Base-by-base conservation (phyloP, 2,797 vertebrate species). In the Lacerta agilis region DNA sequence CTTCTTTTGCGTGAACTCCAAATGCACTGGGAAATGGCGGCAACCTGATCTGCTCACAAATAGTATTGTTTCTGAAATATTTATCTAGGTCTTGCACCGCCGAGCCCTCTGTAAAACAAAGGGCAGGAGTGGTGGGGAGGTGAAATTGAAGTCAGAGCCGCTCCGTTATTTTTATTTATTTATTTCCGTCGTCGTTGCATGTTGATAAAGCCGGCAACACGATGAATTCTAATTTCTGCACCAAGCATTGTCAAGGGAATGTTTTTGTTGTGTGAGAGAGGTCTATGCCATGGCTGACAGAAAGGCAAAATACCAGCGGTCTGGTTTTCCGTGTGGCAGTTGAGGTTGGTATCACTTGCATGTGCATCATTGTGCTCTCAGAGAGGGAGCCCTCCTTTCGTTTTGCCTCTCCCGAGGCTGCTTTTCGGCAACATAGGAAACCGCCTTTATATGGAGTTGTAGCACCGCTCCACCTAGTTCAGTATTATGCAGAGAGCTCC, bases 11-110 rank as follows among this genome's bases (percentile, higher is more conserved):
- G 83, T 95, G 94, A 96, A 94, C 92, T 96, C 91, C 92, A 96
- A 94, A 91, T 92, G 92, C 92, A 92, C 93, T 95, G 94, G 93
- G 89, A 95, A 95, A 94, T 95, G 88, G 85, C 91, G 27, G 94
- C 95, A 93, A 94, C 93, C 92, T 92, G 82, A 79, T 89, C 90
- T 88, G 83, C 81, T 93, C 92, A 91, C 88, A 92, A 90, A 92
- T 95, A 94, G 92, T 94, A 94, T 93, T 94, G 91, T 89, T 94
- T 96, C 94, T 95, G 94, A 96, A 96, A 95, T 96, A 94, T 95
- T 96, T 96, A 94, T 96, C 90, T 95, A 93, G 93, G 94, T 94
- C 91, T 93, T 95, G 90, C 95, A 94, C 95, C 94, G 86, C 91
- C 93, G 94, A 95, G 91, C 94, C 94, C 90, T 93, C 86, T 69